Evolutionary conservation across 2,888 invertebrate species (phyloP), one percentile per base, ranked within the genome.

Genomic region (Subacronicta megacephala): DNA sequence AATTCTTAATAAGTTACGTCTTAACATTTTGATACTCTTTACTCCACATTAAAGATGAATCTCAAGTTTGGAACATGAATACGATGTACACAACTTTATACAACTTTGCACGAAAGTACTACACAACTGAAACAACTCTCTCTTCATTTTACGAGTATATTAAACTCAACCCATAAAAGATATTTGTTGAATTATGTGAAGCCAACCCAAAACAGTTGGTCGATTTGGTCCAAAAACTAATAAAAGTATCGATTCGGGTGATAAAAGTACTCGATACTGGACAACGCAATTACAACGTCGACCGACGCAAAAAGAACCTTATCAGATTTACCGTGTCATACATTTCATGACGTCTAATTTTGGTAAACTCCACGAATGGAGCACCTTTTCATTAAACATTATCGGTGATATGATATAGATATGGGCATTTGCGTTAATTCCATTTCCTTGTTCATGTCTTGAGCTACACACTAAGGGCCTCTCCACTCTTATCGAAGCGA

Each of bases 221-320:
- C 7, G n/a, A 33, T 47, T 43, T 7, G 3, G 7, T 31, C 42
- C 16, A 9, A 0, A 47, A 52, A 0, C 15, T 1, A 44, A 52
- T 52, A 31, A 33, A 47, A 43, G 40, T 20, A 43, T 31, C 33
- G 17, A 46, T 43, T 37, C 16, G 23, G 6, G 17, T 47, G 29
- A 75, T 76, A 56, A 66, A n/a, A 72, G 69, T 58, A 42, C 49
- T 56, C 40, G 42, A 53, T 52, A 47, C 41, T 51, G 45, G 47
- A 51, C 57, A 37, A 62, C 55, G 53, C 61, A 78, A 75, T 77
- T 73, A 77, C 51, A 46, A n/a, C 47, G 23, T 26, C 41, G 61
- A 53, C 20, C 44, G 55, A 18, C 43, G 51, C 44, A 62, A 65
- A 62, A 63, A 59, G 58, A 31, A 52, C 49, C 44, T 42, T 57